phyloP scores from a whole-genome alignment of 2,113 vertebrate genomes.

The Regulus satrapa region DNA sequence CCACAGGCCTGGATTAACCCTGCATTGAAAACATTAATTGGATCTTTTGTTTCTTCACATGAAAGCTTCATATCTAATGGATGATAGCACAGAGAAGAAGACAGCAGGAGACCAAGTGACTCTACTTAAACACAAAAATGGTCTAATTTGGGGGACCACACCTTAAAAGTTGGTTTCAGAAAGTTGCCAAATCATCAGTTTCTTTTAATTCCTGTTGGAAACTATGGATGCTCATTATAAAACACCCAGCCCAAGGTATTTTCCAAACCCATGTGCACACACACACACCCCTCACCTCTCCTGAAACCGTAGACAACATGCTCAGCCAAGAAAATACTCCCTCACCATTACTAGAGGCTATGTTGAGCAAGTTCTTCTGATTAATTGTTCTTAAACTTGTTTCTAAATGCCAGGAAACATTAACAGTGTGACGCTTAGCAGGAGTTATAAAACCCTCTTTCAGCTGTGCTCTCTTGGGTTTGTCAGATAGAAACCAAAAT shows the following conservation, averaged over 20 bases:
- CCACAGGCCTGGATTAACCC: neutral
- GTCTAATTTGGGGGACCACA: neutral
- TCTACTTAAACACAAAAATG: neutral
- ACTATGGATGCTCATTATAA: rapidly evolving
- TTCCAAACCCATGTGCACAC: neutral
- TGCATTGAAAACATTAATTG: neutral
- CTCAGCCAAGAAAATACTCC: neutral
- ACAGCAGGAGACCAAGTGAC: neutral
- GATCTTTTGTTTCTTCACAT: neutral
- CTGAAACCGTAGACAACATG: neutral
- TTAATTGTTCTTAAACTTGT: constrained; percentile 7
- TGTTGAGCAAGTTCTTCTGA: constrained; percentile 22
- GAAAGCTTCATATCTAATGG: neutral
- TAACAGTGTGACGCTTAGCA: neutral
- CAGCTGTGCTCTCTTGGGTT: neutral
- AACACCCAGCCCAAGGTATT: neutral
- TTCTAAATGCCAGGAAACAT: constrained; percentile 40
- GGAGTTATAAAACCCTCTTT: neutral
- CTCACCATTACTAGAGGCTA: neutral
- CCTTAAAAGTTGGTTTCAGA: neutral
- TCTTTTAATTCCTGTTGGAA: neutral
- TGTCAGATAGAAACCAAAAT: neutral
- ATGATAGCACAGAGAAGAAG: neutral
- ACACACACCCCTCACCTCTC: neutral
- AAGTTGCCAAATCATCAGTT: neutral